Conservation (phyloP, 2,888 invertebrate species). For the Rotaria macrura region DNA sequence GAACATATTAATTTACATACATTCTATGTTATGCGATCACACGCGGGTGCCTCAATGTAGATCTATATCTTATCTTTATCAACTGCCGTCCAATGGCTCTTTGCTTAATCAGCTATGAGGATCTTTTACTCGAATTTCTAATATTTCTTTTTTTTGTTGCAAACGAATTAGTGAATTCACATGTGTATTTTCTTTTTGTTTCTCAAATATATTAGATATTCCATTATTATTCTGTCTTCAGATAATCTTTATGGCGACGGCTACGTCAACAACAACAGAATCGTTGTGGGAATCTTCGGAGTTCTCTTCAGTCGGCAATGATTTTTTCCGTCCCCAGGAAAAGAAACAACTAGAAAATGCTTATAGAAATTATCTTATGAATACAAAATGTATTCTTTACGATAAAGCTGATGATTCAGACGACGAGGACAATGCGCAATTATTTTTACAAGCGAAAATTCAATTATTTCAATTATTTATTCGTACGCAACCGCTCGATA, state of each 20-base stretch:
- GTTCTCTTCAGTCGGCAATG: not conserved
- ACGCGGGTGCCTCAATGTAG: not conserved
- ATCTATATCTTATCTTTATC: not conserved
- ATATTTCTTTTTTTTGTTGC: not conserved
- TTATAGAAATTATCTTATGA: not conserved
- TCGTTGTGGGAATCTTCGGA: not conserved
- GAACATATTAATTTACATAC: not conserved
- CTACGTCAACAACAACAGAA: not conserved
- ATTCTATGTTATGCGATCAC: not conserved
- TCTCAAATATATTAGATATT: not conserved
- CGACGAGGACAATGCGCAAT: not conserved
- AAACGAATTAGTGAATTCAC: not conserved
- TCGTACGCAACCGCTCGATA: not conserved
- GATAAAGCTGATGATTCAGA: not conserved
- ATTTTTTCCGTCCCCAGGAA: slow-evolving; percentile 1
- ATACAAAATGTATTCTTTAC: not conserved
- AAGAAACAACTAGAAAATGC: slow-evolving; percentile 8
- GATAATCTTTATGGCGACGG: not conserved
- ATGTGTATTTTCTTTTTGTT: not conserved
- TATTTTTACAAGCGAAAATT: not conserved
- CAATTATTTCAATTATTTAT: slow-evolving; percentile 20
- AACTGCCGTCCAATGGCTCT: not conserved
- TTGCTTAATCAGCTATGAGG: not conserved
- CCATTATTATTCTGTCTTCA: not conserved
- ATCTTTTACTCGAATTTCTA: no score